Evolutionary conservation across 2,888 invertebrate genomes (phyloP).

Genomic region (Heliconius cydno): DNA sequence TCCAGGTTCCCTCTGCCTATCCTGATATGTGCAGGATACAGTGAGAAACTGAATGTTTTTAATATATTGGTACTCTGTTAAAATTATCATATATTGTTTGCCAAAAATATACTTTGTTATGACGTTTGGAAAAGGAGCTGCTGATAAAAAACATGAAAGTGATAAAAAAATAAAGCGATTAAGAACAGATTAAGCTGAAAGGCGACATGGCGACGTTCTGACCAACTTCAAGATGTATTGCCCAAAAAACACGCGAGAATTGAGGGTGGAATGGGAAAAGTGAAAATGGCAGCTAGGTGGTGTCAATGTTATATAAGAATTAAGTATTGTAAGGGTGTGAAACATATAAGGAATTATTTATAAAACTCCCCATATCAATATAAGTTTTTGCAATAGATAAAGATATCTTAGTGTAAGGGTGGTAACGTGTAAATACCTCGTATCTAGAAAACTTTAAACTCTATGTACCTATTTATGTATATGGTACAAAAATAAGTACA

Average conservation of each 20-base stretch:
- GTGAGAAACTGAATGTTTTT: too few species aligned
- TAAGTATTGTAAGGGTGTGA: neutral
- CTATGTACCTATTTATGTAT: too few species aligned
- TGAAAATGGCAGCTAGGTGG: neutral
- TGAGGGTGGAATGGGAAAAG: neutral
- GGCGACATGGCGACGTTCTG: conserved; percentile 7
- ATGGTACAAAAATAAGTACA: too few species aligned
- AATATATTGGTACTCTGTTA: neutral
- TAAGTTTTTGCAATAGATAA: too few species aligned
- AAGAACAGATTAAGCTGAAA: conserved; percentile 21
- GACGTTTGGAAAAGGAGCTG: neutral
- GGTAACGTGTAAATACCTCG: too few species aligned
- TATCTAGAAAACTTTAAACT: too few species aligned
- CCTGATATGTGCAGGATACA: too few species aligned
- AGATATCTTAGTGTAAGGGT: too few species aligned
- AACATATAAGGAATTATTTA: neutral
- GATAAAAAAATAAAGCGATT: conserved; percentile 11
- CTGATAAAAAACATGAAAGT: conserved; percentile 4
- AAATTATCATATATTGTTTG: neutral
- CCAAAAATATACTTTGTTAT: neutral
- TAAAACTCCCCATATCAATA: too few species aligned
- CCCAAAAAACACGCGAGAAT: conserved; percentile 12
- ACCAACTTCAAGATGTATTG: conserved; percentile 16
- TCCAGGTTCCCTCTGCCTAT: neutral
- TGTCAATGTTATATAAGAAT: neutral